Evolutionary conservation across 2,113 vertebrate genomes (phyloP).

Genomic region (Plecturocebus donacophilus): DNA sequence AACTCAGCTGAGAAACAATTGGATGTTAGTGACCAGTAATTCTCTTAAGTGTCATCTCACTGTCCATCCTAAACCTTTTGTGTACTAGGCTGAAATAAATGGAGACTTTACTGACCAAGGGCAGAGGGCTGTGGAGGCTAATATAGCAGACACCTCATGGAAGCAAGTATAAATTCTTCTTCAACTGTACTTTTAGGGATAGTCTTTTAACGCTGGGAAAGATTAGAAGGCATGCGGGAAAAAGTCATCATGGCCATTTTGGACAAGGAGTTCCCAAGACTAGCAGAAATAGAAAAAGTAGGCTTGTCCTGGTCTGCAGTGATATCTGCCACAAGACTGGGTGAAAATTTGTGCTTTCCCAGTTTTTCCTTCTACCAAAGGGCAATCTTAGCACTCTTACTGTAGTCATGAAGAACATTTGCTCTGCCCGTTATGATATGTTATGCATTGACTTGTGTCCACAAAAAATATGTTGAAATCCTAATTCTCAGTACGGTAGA

Average conservation of each 20-base stretch:
- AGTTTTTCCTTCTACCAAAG: not conserved
- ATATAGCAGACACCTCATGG: not conserved
- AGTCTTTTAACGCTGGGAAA: rapidly evolving
- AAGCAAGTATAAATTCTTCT: not conserved
- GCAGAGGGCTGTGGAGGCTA: too few species aligned
- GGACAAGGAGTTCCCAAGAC: not conserved
- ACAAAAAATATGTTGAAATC: not conserved
- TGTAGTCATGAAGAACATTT: not conserved
- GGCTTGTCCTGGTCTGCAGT: rapidly evolving
- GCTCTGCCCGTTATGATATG: not conserved
- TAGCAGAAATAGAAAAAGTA: not conserved
- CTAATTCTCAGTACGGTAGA: not conserved
- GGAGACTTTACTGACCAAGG: not conserved
- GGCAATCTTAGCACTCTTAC: not conserved
- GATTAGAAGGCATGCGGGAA: rapidly evolving
- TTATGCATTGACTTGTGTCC: not conserved
- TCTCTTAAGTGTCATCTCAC: not conserved
- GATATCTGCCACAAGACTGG: not conserved
- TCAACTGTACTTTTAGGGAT: rapidly evolving
- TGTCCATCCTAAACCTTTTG: not conserved
- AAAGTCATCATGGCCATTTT: not conserved
- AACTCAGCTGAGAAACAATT: not conserved
- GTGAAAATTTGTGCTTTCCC: rapidly evolving
- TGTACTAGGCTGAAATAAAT: not conserved
- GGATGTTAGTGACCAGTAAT: not conserved